Base-by-base conservation (phyloP, 2,113 vertebrate species). In the Protobothrops flavoviridis region DNA sequence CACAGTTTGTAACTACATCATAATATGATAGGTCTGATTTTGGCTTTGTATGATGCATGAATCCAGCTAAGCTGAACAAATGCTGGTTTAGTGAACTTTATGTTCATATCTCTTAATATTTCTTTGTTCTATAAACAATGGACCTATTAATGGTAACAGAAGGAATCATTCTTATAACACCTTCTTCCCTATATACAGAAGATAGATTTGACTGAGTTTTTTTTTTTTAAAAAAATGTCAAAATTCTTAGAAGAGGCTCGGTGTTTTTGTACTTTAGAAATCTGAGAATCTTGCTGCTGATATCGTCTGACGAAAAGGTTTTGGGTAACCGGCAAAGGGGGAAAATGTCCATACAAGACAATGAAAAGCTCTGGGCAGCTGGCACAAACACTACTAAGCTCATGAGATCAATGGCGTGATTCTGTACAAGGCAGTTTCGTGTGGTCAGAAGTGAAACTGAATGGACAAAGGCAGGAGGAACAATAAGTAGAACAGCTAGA, bases 401-500 rank as follows among this genome's bases (percentile, higher is more conserved):
- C 29, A 55, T 85, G 23, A 20, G 21, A 61, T 85, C 88, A 93
- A 61, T 90, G 53, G 69, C 33, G 17, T 43, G 53, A 86, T 89
- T 90, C 20, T n/a, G 74, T 59, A 21, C n/a, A 90, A 85, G 26
- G 69, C 53, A 85, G 56, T 4, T 26, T 33, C 24, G 4, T 50
- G 33, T 21, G 50, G 10, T 53, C 45, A 64, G 24, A 53, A 17
- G 3, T 2, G 87, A 61, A 90, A 23, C 21, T 93, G 74, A 90
- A 93, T 93, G 88, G 43, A 90, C 92, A 93, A 90, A 90, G 69
- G 43, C 92, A 90, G n/a, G 29, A 59, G 26, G 13, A 45, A 57
- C 52, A 86, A 93, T 61, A 23, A 90, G 59, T 45, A 93, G 7
- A 93, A 74, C 43, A 85, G 43, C 69, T 55, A 89, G 64, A 21